A percentile compares a stretch with the other conserved stretches of the same genome.
These are phyloP conservation scores for Chiroxiphia lanceolata DNA, from an alignment of 2,797 vertebrate genomes.

Conservation along the genomic window DNA sequence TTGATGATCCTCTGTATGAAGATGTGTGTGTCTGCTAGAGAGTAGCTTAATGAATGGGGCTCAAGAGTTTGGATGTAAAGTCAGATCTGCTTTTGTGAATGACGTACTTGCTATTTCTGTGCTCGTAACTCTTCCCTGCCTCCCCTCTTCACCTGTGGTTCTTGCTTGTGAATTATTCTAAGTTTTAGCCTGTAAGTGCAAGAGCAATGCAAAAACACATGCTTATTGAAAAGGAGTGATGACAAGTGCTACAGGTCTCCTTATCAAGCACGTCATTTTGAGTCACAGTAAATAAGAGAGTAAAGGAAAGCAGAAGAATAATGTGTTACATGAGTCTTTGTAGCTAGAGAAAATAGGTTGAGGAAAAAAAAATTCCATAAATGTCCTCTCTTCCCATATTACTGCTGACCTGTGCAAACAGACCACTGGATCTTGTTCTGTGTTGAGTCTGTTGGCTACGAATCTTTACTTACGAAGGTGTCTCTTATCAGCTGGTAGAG, in stretches of 20 bases:
- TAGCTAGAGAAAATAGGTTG: background rate
- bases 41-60: background rate
- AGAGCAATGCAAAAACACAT: background rate
- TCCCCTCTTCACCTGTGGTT: background rate
- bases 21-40: background rate
- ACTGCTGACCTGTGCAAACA: background rate
- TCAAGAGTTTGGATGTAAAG: background rate
- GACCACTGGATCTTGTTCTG: background rate
- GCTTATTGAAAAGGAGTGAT: background rate
- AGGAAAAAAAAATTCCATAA: background rate
- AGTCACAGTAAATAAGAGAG: background rate
- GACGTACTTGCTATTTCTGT: background rate
- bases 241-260: background rate
- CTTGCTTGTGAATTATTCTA: background rate
- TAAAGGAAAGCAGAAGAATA: background rate
- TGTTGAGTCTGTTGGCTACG: background rate
- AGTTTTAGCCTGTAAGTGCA: background rate
- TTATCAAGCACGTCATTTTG: background rate
- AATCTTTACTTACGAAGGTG: background rate
- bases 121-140: background rate
- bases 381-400: background rate
- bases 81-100: background rate
- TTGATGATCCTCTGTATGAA: conserved; percentile 31
- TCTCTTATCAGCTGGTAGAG: background rate
- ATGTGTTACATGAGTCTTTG: background rate